Evolutionary conservation across 2,797 vertebrate genomes (phyloP).

Genomic region (Acipenser ruthenus): DNA sequence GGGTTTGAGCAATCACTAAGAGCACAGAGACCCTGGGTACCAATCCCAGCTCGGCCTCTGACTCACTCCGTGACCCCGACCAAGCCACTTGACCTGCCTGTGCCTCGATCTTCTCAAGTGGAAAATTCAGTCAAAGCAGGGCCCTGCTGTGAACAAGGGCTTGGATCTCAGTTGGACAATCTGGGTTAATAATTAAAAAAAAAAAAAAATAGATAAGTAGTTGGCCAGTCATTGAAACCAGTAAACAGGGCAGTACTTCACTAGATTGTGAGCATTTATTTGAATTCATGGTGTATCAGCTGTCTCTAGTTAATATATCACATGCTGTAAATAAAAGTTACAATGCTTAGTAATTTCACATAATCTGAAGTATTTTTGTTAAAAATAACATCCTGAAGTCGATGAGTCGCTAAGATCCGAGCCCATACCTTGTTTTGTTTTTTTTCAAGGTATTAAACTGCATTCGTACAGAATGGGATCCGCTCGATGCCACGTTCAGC

Average conservation of each 20-base stretch:
- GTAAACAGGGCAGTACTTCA: constrained; percentile 53
- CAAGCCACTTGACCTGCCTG: constrained; percentile 42
- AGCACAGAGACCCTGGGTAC: too few relatives aligned
- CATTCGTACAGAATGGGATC: constrained; percentile 67
- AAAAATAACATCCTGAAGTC: too few relatives aligned
- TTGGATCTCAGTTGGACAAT: constrained; percentile 66
- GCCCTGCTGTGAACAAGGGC: constrained; percentile 72
- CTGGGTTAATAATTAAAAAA: constrained; percentile 68
- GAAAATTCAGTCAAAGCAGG: constrained; percentile 76
- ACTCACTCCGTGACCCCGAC: constrained; percentile 22
- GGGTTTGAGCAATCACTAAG: too few relatives aligned
- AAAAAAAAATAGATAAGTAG: constrained; percentile 55
- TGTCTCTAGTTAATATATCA: too few relatives aligned
- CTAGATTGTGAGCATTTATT: too few relatives aligned
- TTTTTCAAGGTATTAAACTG: constrained; percentile 68
- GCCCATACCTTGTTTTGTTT: too few relatives aligned
- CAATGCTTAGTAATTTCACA: too few relatives aligned
- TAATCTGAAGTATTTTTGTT: too few relatives aligned
- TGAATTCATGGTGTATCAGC: too few relatives aligned
- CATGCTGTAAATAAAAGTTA: too few relatives aligned
- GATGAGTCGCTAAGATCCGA: too few relatives aligned
- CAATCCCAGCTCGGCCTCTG: neutral
- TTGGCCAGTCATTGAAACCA: constrained; percentile 72
- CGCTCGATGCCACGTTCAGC: constrained; percentile 75
- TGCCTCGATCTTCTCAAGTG: constrained; percentile 71